Conservation (phyloP, 2,113 vertebrate species). For the Saguinus imperator region DNA sequence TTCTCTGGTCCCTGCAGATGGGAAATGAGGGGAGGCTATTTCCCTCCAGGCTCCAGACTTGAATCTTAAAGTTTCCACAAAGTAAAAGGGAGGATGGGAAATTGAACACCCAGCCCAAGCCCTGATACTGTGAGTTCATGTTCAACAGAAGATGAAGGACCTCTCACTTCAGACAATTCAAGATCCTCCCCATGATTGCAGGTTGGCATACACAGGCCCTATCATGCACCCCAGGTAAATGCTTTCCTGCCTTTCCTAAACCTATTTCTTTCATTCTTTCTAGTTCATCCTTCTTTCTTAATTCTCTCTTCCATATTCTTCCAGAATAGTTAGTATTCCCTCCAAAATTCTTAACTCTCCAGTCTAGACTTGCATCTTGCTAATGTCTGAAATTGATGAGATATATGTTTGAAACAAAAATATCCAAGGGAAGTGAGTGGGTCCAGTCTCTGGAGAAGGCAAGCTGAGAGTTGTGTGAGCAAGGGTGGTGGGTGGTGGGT, state of each 20-base stretch:
- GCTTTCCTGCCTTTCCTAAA: not conserved
- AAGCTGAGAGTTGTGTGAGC: not conserved
- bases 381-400: not conserved
- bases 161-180: not conserved
- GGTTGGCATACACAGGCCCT: fast-evolving
- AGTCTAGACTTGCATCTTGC: not conserved
- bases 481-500: fast-evolving
- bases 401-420: not conserved
- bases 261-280: not conserved
- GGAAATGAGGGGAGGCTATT: not conserved
- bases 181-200: not conserved
- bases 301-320: not conserved
- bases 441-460: not conserved
- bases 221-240: not conserved
- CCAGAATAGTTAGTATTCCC: not conserved
- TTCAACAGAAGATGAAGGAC: fast-evolving
- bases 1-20: not conserved
- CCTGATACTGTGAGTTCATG: not conserved
- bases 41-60: not conserved
- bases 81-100: not conserved
- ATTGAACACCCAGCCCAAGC: not conserved
- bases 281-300: not conserved
- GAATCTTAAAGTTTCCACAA: not conserved
- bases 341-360: not conserved
- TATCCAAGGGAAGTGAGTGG: not conserved